Evolutionary conservation across 1,140 invertebrate genomes (phyloP).

Genomic region (Pogonus chalceus): DNA sequence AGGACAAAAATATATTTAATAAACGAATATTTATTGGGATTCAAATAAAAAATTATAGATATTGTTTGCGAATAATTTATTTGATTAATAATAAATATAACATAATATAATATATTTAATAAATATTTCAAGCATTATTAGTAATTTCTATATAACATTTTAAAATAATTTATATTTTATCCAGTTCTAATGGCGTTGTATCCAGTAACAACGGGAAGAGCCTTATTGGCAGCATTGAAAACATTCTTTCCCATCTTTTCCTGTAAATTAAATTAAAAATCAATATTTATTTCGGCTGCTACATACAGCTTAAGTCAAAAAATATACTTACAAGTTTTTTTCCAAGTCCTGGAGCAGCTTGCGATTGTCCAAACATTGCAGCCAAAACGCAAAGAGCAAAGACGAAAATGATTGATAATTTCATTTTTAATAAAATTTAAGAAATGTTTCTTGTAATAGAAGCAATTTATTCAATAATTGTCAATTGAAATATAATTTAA

Average conservation of each 20-base stretch:
- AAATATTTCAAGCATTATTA: too few species aligned
- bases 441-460: too few species aligned
- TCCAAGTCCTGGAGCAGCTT: neutral
- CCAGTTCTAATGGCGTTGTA: neutral
- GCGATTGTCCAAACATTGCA: neutral
- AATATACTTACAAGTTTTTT: neutral
- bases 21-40: too few species aligned
- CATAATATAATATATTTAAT: too few species aligned
- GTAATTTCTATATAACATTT: too few species aligned
- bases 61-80: too few species aligned
- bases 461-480: too few species aligned
- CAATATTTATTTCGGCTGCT: neutral
- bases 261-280: neutral
- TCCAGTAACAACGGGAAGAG: neutral
- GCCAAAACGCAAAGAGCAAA: neutral
- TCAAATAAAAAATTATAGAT: too few species aligned
- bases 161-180: neutral
- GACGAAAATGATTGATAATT: neutral
- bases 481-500: too few species aligned
- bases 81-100: too few species aligned
- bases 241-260: slow-evolving; percentile 5
- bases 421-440: neutral
- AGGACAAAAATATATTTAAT: too few species aligned
- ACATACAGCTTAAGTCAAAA: neutral
- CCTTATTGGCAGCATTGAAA: neutral